Evolutionary conservation across 2,113 vertebrate species (phyloP), one percentile per base, ranked within the genome.

Genomic region (Macrotus californicus): DNA sequence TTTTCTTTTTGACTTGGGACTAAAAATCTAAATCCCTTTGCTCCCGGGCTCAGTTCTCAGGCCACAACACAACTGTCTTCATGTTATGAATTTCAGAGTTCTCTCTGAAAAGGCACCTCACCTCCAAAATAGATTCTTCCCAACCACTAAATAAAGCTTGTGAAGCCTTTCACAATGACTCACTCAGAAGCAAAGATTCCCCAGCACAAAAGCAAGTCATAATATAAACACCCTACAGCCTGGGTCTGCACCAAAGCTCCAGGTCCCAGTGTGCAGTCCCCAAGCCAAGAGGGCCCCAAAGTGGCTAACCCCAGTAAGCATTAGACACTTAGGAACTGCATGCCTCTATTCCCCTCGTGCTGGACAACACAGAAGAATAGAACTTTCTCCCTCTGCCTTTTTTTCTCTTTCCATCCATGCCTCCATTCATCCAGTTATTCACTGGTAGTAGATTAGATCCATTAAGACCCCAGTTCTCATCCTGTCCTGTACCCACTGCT

Each of bases 151-250:
- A 86, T 56, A 31, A 91, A 96, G 89, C 80, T 64, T 94, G 3
- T 19, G 34, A 96, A 89, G 59, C 2, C 76, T 95, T 96, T 97
- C 96, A 87, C 52, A 95, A 89, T 93, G 94, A 96, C 92, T 97
- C 93, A 93, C 31, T n/a, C 67, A 91, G 92, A 96, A 84, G 96
- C 84, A 90, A 95, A 96, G 86, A 75, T 89, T 93, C 89, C 90
- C 82, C 56, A 82, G 87, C 48, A 64, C 83, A 96, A 67, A 76
- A 94, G 13, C 80, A 80, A 92, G 61, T 89, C 52, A 75, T 39
- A 75, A 66, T 82, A 88, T 34, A 93, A 95, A 93, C 43, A 83
- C 39, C 43, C 43, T 14, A 69, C 36, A 50, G 16, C n/a, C 69
- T 15, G 13, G 39, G 48, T 56, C 77, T 87, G 43, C 12, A 39